A percentile compares a stretch with the other conserved stretches of the same genome.
Conservation (phyloP, 2,113 vertebrate genomes). For the Poeciliopsis turrubarensis region DNA sequence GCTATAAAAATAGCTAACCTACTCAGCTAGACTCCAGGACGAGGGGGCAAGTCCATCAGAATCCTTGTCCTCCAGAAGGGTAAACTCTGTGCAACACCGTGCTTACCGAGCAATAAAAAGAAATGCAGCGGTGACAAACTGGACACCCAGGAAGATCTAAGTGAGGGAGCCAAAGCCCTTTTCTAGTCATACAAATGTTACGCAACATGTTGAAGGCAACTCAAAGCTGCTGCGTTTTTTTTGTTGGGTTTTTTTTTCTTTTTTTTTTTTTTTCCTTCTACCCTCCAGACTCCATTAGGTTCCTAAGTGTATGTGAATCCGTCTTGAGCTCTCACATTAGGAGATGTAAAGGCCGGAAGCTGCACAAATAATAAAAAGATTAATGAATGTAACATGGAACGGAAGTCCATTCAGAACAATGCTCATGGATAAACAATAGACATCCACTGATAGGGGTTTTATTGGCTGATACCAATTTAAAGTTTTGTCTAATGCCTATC, state of each 20-base stretch:
- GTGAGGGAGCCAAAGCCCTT: slow-evolving; percentile 25
- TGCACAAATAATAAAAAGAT: background rate
- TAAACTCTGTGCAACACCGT: slow-evolving; percentile 24
- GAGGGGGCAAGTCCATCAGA: slow-evolving; percentile 60
- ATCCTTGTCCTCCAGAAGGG: slow-evolving; percentile 31
- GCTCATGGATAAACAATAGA: background rate
- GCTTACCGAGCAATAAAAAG: slow-evolving; percentile 6
- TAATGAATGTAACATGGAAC: background rate
- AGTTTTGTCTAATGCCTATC: background rate
- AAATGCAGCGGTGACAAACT: slow-evolving; percentile 18
- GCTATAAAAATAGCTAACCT: slow-evolving; percentile 73
- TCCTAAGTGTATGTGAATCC: background rate
- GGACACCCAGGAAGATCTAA: slow-evolving; percentile 2
- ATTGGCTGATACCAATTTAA: background rate
- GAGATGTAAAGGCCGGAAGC: slow-evolving; percentile 1
- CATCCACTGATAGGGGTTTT: background rate
- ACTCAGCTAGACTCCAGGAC: slow-evolving; percentile 66
- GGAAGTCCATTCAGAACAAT: background rate
- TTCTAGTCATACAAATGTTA: slow-evolving; percentile 45
- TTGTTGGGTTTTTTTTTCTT: no score
- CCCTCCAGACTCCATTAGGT: background rate
- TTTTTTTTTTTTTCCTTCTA: background rate
- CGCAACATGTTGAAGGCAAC: slow-evolving; percentile 52
- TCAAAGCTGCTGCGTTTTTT: background rate
- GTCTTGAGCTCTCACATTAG: background rate